Evolutionary conservation across 2,113 vertebrate genomes (phyloP).

Genomic region (Pogona vitticeps): DNA sequence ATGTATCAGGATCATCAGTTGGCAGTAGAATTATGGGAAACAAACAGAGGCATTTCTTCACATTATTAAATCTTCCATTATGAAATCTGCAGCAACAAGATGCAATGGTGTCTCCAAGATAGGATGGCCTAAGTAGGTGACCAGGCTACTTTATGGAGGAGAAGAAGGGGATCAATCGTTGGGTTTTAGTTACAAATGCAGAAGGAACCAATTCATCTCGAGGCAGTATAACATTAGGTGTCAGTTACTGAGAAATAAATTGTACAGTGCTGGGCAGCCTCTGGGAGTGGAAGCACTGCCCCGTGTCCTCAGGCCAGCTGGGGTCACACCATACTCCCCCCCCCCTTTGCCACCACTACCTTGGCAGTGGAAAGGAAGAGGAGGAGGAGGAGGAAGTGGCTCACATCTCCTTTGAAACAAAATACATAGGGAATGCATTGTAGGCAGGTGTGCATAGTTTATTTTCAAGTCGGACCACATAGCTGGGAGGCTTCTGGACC

Average conservation of each 20-base stretch:
- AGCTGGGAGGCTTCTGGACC: no score
- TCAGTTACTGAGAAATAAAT: not conserved
- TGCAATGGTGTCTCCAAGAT: not conserved
- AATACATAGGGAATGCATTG: no score
- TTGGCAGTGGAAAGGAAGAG: no score
- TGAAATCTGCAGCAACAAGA: not conserved
- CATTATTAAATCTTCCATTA: not conserved
- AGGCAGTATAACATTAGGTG: not conserved
- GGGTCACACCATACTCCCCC: no score
- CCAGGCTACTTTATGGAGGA: not conserved
- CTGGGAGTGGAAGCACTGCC: not conserved
- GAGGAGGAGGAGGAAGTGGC: no score
- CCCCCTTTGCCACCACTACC: no score
- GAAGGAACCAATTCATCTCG: not conserved
- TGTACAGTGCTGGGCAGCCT: not conserved
- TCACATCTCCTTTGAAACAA: no score
- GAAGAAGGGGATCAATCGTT: not conserved
- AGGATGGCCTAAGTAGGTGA: not conserved
- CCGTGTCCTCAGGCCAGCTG: no score
- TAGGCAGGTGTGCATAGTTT: no score
- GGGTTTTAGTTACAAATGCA: not conserved
- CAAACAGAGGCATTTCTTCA: not conserved
- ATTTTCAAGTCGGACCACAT: no score
- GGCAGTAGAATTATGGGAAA: not conserved
- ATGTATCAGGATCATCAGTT: not conserved